Evolutionary conservation across 2,797 vertebrate species (phyloP).

Genomic region (Coccyzus lansbergi): DNA sequence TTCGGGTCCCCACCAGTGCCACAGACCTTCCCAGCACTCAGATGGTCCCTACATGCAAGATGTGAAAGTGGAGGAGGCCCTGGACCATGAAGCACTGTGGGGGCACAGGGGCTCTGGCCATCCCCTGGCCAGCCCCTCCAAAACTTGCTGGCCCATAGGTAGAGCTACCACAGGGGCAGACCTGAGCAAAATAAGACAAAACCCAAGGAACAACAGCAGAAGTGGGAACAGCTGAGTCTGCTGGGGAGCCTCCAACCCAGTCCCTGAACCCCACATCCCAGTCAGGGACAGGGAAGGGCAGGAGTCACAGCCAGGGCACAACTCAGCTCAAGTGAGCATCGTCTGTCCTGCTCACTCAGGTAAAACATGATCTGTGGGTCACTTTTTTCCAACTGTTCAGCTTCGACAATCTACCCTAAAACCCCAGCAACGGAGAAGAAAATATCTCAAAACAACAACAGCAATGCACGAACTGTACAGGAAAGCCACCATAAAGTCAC

Average conservation of each 20-base stretch:
- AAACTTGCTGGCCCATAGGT: neutral
- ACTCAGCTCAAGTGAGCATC: neutral
- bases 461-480: fast-evolving
- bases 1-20: fast-evolving
- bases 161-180: fast-evolving
- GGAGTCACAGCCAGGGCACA: fast-evolving
- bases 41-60: neutral
- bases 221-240: fast-evolving
- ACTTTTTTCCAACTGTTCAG: neutral
- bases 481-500: neutral
- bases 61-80: neutral
- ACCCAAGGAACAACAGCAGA: neutral
- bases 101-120: fast-evolving
- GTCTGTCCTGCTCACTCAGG: neutral
- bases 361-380: neutral
- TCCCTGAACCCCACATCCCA: fast-evolving
- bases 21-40: neutral
- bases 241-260: neutral
- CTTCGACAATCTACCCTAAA: neutral
- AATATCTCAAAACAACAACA: neutral
- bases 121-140: neutral
- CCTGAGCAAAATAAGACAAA: neutral
- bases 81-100: fast-evolving
- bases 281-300: too few relatives aligned
- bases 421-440: neutral